These are phyloP conservation scores for Lasiommata megera DNA, from an alignment of 2,888 invertebrate species.

Conservation along the genomic window DNA sequence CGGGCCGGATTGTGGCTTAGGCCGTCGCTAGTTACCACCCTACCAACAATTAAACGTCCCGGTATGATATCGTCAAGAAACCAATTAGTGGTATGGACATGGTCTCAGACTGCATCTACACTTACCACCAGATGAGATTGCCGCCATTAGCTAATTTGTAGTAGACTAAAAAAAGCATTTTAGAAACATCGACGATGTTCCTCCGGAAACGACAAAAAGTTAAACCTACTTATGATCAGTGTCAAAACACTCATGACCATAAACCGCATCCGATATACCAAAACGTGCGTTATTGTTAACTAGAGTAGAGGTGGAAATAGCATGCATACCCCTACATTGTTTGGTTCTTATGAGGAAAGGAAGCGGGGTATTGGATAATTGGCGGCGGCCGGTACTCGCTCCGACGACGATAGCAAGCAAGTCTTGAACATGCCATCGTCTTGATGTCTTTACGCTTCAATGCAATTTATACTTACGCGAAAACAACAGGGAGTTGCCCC, in stretches of 20 bases:
- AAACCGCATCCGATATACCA: background rate
- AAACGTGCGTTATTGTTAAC: background rate
- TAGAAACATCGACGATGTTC: background rate
- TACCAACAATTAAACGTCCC: too few relatives aligned
- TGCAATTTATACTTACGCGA: too few relatives aligned
- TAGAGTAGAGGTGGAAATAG: background rate
- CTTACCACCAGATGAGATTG: too few relatives aligned
- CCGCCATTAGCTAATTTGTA: too few relatives aligned
- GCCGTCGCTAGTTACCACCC: too few relatives aligned
- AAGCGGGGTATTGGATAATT: constrained; percentile 33
- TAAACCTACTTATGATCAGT: background rate
- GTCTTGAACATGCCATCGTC: background rate
- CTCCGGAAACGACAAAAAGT: background rate
- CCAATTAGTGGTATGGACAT: too few relatives aligned
- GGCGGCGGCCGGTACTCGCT: constrained; percentile 22
- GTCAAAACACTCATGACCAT: background rate
- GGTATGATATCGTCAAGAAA: too few relatives aligned
- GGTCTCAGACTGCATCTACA: too few relatives aligned
- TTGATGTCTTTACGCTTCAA: too few relatives aligned
- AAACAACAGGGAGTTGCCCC: too few relatives aligned
- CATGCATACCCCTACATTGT: background rate
- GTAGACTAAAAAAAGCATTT: too few relatives aligned
- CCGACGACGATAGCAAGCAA: background rate
- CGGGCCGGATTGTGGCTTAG: too few relatives aligned
- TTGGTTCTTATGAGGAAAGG: constrained; percentile 23